These are phyloP conservation scores for Phylloscopus collybita DNA, from an alignment of 2,797 vertebrate genomes.

Conservation along the genomic window DNA sequence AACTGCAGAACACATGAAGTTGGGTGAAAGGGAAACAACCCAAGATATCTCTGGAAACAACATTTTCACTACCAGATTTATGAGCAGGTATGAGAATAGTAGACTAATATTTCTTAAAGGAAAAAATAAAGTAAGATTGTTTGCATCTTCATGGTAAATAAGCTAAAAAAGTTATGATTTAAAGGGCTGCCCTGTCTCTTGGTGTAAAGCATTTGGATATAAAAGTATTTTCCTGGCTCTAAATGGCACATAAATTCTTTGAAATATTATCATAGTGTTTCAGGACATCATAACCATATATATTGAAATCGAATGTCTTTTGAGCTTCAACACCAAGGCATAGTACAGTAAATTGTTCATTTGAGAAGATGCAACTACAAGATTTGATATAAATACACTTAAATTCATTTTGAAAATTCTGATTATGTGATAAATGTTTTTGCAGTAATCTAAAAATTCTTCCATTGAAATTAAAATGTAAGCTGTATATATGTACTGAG, in stretches of 20 bases:
- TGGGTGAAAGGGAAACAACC: not conserved
- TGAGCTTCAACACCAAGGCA: not conserved
- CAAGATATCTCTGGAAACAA: not conserved
- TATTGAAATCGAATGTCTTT: not conserved
- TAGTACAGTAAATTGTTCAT: not conserved
- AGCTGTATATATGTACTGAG: not conserved
- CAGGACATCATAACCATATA: not conserved
- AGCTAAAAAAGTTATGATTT: not conserved
- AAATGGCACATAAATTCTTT: not conserved
- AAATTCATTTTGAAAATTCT: conserved; percentile 10
- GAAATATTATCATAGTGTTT: not conserved
- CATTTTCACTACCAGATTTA: not conserved
- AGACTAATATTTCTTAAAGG: not conserved
- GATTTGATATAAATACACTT: not conserved
- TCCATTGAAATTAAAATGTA: not conserved
- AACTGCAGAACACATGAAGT: not conserved
- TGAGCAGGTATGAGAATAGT: not conserved
- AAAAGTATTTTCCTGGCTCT: not conserved
- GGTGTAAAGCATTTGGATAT: not conserved
- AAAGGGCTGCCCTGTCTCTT: not conserved
- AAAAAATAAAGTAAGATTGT: not conserved
- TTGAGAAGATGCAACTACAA: not conserved
- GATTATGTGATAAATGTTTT: not conserved
- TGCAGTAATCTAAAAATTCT: not conserved
- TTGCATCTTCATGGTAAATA: not conserved